Evolutionary conservation across 2,888 invertebrate genomes (phyloP), one percentile per base, ranked within the genome.

Genomic region (Chloroclystis v-ata): DNA sequence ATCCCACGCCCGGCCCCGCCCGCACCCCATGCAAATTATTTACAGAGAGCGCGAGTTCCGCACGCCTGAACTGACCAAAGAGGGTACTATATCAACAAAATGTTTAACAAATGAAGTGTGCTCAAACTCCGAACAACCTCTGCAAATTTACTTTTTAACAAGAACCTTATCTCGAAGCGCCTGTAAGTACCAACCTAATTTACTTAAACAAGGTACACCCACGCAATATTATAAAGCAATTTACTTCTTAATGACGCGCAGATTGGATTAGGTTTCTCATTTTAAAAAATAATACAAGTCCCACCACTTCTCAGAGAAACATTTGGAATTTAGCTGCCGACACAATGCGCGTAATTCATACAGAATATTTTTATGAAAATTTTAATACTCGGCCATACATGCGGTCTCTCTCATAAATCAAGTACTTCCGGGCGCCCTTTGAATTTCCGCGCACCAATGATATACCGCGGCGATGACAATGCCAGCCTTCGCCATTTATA

Each of bases 391-490:
- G 72, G 72, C 64, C 78, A 75, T 78, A 76, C 72, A 75, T 69
- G 74, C 70, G 74, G 68, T 69, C 67, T 66, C 69, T 70, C 72
- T 74, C 82, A 75, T 83, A 82, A 83, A 83, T 82, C 83, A 82
- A 81, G 79, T 75, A 78, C 78, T 81, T 81, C 78, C 80, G 77
- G 69, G 64, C 76, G 74, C 76, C 80, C 80, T 81, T 82, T 82
- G 79, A 81, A 79, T 77, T 79, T 81, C 78, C 75, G 75, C 70
- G 62, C 69, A 65, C 68, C 72, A 70, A 75, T 82, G 82, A 82
- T 80, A 80, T 81, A 82, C 73, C 75, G 77, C 68, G 69, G 66
- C 73, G 65, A 71, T 77, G 81, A 81, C 82, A 82, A 81, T 80
- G 78, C 78, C 75, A 71, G 75, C 75, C 75, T 73, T 69, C 57